Evolutionary conservation across 2,113 vertebrate genomes (phyloP), one percentile per base, ranked within the genome.

Genomic region (Hemichromis elongatus): DNA sequence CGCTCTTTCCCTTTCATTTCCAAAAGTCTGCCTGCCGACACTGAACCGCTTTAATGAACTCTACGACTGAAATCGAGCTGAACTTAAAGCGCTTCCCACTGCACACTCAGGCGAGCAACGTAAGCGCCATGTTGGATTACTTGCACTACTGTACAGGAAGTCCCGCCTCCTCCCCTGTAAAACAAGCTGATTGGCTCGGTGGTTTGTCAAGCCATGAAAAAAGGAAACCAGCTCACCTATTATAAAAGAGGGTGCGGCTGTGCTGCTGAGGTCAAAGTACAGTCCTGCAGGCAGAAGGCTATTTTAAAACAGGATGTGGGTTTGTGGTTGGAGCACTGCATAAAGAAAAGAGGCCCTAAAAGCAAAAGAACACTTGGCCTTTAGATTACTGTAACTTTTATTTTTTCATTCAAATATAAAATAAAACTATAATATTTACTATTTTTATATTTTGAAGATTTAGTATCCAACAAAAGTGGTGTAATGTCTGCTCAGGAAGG

Each of bases 1-100:
- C 97, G 97, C 93, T 99, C 98, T 92, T 98, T 99, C 54, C 97
- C 98, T 92, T 98, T 99, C 98, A 99, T 99, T 61, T 87, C 90
- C 73, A 35, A n/a, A 19, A n/a, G 33, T 55, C 47, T 5, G 30
- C 7, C 6, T 21, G 5, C 12, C 53, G 3, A 8, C 54, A 16
- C 59, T 16, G 30, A 79, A 5, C 47, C n/a, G 2, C 21, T 5
- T 14, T 9, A 61, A 26, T 30, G 3, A 11, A 8, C 14, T 63
- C 28, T 35, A 18, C 11, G 3, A 19, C 59, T 57, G n/a, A 47
- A 81, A 75, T 9, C 14, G 3, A 24, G 6, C 24, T 54, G 3
- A 81, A 92, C 53, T 86, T 88, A n/a, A 3, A 52, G 45, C 68
- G 73, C 66, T 50, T 90, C 86, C 9, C 21, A 83, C 70, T 13